Percentiles rank a stretch among this genome's conserved stretches.
Conservation (phyloP, 1,140 invertebrate genomes). For the Laupala kohalensis region DNA sequence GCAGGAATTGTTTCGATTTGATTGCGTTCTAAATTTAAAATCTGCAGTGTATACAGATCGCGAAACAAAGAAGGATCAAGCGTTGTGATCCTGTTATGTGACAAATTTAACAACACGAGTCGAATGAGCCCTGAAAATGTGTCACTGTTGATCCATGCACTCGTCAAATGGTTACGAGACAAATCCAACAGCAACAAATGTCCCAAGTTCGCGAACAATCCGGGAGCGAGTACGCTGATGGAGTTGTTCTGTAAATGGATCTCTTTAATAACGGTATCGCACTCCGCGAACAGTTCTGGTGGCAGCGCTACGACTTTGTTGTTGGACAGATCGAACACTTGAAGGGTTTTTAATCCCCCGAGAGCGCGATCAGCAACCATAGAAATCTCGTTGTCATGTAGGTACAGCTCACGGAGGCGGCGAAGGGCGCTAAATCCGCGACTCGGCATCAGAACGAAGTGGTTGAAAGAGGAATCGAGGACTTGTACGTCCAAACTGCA, state of each 20-base stretch:
- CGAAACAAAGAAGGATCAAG: constrained; percentile 61
- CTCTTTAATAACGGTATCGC: constrained; percentile 63
- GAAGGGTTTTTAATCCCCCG: constrained; percentile 58
- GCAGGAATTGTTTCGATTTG: constrained; percentile 61
- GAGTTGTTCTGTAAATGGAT: constrained; percentile 80
- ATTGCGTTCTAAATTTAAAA: constrained; percentile 68
- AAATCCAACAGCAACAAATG: constrained; percentile 75
- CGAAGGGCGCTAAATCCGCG: constrained; percentile 64
- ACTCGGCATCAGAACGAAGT: constrained; percentile 63
- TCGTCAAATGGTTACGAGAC: constrained; percentile 73
- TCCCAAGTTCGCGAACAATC: constrained; percentile 68
- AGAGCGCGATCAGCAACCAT: constrained; percentile 71
- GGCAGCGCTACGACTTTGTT: constrained; percentile 79
- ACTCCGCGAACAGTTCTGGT: constrained; percentile 67
- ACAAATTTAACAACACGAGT: constrained; percentile 71
- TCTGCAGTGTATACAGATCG: constrained; percentile 68
- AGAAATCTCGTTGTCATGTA: constrained; percentile 73
- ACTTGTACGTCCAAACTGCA: constrained; percentile 68
- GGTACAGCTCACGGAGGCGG: constrained; percentile 57
- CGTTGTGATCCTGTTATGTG: constrained; percentile 67
- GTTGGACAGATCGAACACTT: constrained; percentile 69
- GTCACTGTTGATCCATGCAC: constrained; percentile 63
- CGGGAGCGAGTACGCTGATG: constrained; percentile 63
- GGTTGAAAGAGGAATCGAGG: constrained; percentile 72
- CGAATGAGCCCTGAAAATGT: constrained; percentile 78